Evolutionary conservation across 1,140 invertebrate species (phyloP), one percentile per base, ranked within the genome.

Genomic region (Agrypnia vestita): DNA sequence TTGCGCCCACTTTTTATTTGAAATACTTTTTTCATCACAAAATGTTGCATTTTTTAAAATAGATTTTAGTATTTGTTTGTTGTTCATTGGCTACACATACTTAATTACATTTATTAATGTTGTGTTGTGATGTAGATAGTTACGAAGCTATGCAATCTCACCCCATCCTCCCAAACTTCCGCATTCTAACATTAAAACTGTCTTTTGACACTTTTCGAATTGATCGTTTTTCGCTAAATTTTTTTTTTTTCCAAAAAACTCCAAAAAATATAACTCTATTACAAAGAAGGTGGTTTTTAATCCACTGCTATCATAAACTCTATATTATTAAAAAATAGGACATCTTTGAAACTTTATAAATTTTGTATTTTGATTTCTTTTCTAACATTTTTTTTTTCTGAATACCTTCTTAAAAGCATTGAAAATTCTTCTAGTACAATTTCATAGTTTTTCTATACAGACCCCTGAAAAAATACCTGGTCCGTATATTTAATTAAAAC

Each of bases 71-170:
- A 17, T 72, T 67, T 46, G 15, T 78, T 67, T 19, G 6, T 46
- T 69, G 49, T 21, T 46, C 64, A 69, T 69, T 47, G n/a, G 46
- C 13, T 69, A 19, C 47, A 67, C 44, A 62, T 77, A 73, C 47
- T 44, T 49, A 47, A 61, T 59, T 59, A 59, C 55, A 59, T 59
- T 11, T 64, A 64, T 64, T 64, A 51, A 55, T 75, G 53, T 53
- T 81, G 75, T 81, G 53, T 76, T 76, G 80, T 78, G 74, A 76
- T 76, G 73, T 80, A 81, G 80, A 67, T 81, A 81, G 80, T 67
- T 59, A 76, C 80, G 78, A 78, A 67, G 76, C 80, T 78, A 74
- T 74, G 80, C 77, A 76, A 76, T 81, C 73, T 75, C 46, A 21
- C 64, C 64, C 44, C 12, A 6, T 47, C 12, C 17, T 43, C 64